phyloP scores from a whole-genome alignment of 2,888 invertebrate species.

The Fragum sueziense region DNA sequence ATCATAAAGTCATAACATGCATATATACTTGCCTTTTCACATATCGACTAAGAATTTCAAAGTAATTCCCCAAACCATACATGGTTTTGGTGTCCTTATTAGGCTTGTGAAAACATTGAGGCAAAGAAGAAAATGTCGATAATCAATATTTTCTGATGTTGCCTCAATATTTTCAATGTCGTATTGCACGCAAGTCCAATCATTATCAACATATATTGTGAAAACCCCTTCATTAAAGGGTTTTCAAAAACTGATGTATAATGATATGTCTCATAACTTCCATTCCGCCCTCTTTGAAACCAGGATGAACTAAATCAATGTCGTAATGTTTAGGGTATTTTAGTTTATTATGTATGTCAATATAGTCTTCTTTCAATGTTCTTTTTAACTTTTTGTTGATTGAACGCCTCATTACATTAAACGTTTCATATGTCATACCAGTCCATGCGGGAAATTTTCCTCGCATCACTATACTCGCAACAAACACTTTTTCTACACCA shows the following conservation, averaged over 20 bases:
- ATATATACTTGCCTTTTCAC: no score
- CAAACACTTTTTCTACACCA: constrained; percentile 15
- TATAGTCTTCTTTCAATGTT: neutral
- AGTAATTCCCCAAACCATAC: no score
- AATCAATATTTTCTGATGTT: no score
- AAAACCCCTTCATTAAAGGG: neutral
- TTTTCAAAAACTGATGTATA: neutral
- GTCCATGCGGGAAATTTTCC: constrained; percentile 6
- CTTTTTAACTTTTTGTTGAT: neutral
- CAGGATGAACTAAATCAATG: constrained; percentile 17
- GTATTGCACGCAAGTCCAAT: no score
- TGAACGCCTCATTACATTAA: neutral
- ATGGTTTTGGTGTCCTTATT: no score
- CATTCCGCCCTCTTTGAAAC: constrained; percentile 1
- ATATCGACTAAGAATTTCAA: no score
- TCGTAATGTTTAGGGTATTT: constrained; percentile 18
- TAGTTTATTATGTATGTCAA: neutral
- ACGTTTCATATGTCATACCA: neutral
- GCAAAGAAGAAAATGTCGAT: no score
- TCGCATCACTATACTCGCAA: neutral
- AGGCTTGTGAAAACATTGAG: no score
- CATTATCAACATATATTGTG: no score
- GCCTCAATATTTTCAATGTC: no score
- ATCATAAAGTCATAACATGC: no score
- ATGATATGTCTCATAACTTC: neutral